Base-by-base conservation (phyloP, 1,140 invertebrate species). In the Caenorhabditis latens region DNA sequence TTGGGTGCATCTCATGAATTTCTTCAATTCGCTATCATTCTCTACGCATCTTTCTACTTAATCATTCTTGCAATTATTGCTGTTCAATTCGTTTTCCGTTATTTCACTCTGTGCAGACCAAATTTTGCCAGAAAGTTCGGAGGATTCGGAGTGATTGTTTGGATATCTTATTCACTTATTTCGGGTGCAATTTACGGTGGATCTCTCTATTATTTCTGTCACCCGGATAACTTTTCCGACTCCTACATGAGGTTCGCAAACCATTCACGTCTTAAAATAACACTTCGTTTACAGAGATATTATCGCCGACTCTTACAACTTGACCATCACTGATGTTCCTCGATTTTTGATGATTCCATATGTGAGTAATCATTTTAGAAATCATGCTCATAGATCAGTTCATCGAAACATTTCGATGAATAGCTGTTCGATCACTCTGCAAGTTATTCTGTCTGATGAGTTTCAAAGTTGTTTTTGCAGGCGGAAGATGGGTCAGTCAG, bases 71-170 rank as follows among this genome's bases (percentile, higher is more conserved):
- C 65, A 19, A 43, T 71, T 19, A 71, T 71, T 71, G 65, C 65
- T 46, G 65, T 71, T 46, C 65, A 71, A 19, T 71, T 71, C 19
- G 13, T 46, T 71, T 71, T 71, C 19, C 65, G 65, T 43, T 71
- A 71, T 46, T 71, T 32, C 65, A 71, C 65, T 19, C 65, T 71
- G 8, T 43, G 40, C 19, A 43, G 19, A 19, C 65, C 65, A 46
- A 14, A 46, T 43, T 5, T 43, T 5, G 13, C 65, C n/a, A 43
- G 19, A 43, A 71, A 71, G 42, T 71, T 71, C 42, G 42, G 40
- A 19, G 65, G 65, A 6, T 8, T 6, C 1, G 65, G 65, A 14
- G 42, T 71, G 8, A 43, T 43, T 6, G 40, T 71, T 14, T 71
- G 65, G 65, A 43, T 71, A 16, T n/a, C 19, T 13, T 71, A 71